Evolutionary conservation across 2,888 invertebrate genomes (phyloP), one percentile per base, ranked within the genome.

Genomic region (Scaptomyza tumidula): DNA sequence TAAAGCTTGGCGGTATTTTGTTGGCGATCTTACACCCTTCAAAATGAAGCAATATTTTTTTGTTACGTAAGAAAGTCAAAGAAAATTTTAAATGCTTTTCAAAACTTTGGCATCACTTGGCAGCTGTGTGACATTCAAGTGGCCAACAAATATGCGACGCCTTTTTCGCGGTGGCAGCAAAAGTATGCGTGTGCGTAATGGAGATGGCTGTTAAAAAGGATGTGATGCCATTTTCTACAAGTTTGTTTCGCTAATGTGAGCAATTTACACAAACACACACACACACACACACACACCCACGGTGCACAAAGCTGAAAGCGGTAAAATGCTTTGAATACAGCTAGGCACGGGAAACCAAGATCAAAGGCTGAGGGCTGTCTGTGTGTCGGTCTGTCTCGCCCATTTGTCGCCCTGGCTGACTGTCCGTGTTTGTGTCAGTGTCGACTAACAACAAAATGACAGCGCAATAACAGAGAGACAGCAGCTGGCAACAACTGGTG

Each of bases 321-420:
- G 63, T 66, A 41, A 86, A 86, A 85, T 76, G 59, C 60, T 75
- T 84, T 77, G 72, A 84, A 78, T 80, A 64, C 67, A 65, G 61
- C 44, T 53, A 50, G 66, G 67, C 59, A 39, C 0, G 39, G 6
- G 39, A 10, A 64, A 67, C 41, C 55, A 65, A 75, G 86, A 85
- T 84, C 79, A 85, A 87, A 84, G 80, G 57, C 62, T 39, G 56
- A 16, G 24, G 9, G 6, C 19, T 39, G 14, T 11, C 6, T 6
- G 44, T 31, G 9, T 5, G 31, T 31, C 24, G 24, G 24, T 24
- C 3, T 24, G 24, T 24, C 24, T 24, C 24, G 1, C 24, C 24
- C 24, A 24, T 33, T 46, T 56, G 13, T 14, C 43, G 45, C 27
- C n/a, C 16, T 37, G 4, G n/a, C 14, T 33, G 37, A 16, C 41